phyloP scores from a whole-genome alignment of 2,113 vertebrate genomes.

The Rhinopithecus roxellana region DNA sequence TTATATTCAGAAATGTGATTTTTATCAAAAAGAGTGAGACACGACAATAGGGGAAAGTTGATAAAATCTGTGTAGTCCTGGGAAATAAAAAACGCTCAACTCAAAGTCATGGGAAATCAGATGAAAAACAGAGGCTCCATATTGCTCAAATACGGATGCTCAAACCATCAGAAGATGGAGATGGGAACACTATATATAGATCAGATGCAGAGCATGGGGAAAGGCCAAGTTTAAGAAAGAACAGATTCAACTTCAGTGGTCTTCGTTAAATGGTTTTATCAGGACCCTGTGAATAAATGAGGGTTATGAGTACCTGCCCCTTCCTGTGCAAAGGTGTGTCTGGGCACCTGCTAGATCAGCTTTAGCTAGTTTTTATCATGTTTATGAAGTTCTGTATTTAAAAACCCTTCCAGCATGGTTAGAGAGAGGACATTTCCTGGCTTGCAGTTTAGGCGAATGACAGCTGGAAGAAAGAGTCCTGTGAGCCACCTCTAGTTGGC shows the following conservation, averaged over 20 bases:
- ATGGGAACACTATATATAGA: not conserved
- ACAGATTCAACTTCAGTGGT: no score
- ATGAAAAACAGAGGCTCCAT: not conserved
- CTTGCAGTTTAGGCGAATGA: not conserved
- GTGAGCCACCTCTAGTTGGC: not conserved
- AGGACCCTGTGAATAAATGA: no score
- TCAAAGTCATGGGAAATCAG: not conserved
- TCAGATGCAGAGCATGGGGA: accelerated
- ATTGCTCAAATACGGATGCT: no score
- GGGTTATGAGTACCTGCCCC: accelerated
- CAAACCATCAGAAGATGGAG: not conserved
- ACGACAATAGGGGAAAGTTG: not conserved
- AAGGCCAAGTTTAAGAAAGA: not conserved
- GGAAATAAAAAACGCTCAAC: not conserved
- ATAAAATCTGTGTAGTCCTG: not conserved
- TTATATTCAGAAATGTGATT: not conserved
- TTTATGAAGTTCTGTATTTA: not conserved
- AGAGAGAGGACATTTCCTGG: not conserved
- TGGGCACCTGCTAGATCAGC: not conserved
- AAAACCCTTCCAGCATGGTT: not conserved
- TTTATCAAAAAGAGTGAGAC: not conserved
- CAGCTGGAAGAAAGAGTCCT: no score
- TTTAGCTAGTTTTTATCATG: not conserved
- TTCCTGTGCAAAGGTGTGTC: accelerated
- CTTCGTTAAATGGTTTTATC: no score